phyloP scores from a whole-genome alignment of 2,888 invertebrate genomes.

The Chrysolina oricalcia region DNA sequence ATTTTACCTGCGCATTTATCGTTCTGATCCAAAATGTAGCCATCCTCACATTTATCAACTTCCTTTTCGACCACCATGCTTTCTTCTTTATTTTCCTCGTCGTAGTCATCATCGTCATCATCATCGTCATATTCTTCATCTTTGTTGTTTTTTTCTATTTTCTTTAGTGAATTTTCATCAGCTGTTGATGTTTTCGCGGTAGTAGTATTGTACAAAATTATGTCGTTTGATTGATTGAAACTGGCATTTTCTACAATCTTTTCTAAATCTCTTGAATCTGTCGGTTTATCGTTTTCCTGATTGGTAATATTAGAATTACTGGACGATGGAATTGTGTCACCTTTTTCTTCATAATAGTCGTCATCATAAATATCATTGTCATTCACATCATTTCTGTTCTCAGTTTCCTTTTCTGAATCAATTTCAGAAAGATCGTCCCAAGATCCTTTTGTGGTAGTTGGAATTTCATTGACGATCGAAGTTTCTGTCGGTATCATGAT shows the following conservation, averaged over 20 bases:
- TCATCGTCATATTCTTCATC: slow-evolving; percentile 27
- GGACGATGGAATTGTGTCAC: not conserved
- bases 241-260: not conserved
- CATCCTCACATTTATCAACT: slow-evolving; percentile 55
- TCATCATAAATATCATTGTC: not conserved
- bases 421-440: not conserved
- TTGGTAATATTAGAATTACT: not conserved
- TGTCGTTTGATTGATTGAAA: not conserved
- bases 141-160: slow-evolving; percentile 5
- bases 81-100: slow-evolving; percentile 40
- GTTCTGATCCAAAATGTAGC: slow-evolving; percentile 71
- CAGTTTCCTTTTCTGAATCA: slow-evolving; percentile 13
- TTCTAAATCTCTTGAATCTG: not conserved
- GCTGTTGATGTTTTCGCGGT: not conserved
- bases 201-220: not conserved
- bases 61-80: slow-evolving; percentile 31
- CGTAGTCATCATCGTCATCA: slow-evolving; percentile 29
- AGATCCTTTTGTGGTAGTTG: not conserved
- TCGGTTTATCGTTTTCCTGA: not conserved
- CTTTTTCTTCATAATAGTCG: not conserved
- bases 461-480: not conserved
- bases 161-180: not conserved
- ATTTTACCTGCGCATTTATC: slow-evolving; percentile 69
- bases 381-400: slow-evolving; percentile 28
- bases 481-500: not conserved